Evolutionary conservation across 2,888 invertebrate genomes (phyloP).

Genomic region (Aethes cnicana): DNA sequence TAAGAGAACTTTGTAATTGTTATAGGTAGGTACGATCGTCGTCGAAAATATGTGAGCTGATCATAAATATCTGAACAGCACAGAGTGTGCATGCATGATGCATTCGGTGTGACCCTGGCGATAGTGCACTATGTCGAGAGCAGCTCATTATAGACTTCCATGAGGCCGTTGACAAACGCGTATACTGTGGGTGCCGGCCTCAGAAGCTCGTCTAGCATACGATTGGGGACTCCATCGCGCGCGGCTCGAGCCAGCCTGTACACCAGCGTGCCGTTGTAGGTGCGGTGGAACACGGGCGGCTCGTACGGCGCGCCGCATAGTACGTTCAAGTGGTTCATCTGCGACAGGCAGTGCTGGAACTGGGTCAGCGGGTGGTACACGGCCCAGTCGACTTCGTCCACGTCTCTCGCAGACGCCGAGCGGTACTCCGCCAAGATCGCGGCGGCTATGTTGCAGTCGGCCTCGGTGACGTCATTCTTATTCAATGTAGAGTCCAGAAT

Average conservation of each 20-base stretch:
- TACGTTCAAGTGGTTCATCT: constrained; percentile 48
- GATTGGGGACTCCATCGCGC: background rate
- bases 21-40: too few species aligned
- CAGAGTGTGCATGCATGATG: too few species aligned
- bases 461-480: constrained; percentile 10
- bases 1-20: too few species aligned
- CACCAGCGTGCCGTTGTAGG: constrained; percentile 47
- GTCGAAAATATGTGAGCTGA: too few species aligned
- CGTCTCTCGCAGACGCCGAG: constrained; percentile 8
- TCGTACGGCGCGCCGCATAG: constrained; percentile 45
- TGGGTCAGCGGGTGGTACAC: constrained; percentile 39
- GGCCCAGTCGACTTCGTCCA: constrained; percentile 31
- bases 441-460: constrained; percentile 36
- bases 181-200: constrained; percentile 20
- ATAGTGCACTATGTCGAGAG: too few species aligned
- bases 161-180: constrained; percentile 6
- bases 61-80: too few species aligned
- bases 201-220: constrained; percentile 13
- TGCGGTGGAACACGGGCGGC: constrained; percentile 39
- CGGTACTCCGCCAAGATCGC: constrained; percentile 37
- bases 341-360: constrained; percentile 45
- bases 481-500: constrained; percentile 11
- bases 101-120: too few species aligned
- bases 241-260: constrained; percentile 39
- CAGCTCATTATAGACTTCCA: background rate